Base-by-base conservation (phyloP, 2,888 invertebrate genomes). In the Hypomecis punctinalis region DNA sequence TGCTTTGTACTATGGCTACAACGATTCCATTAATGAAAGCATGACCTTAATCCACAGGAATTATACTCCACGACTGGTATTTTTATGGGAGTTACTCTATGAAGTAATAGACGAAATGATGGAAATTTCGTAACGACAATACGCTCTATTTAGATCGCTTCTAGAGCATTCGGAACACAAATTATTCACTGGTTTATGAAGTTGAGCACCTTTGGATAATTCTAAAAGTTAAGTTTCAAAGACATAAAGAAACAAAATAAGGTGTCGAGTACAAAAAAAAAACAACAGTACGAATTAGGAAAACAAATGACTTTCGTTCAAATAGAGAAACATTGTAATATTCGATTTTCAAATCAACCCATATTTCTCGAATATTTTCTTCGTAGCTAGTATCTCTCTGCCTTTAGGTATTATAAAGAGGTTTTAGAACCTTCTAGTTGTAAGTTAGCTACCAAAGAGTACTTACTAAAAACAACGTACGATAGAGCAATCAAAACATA, bases 21-120 rank as follows among this genome's bases (percentile, higher is more conserved):
- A 70, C 67, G 63, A 68, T 66, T 63, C 52, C 71, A 72, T 73
- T 71, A 73, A 71, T 68, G 64, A 71, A 73, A 67, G 69, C 63
- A 71, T 71, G 73, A 71, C 71, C 73, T 66, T 64, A 70, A 69
- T 69, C 37, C 65, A 45, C 33, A 43, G 53, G 43, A 61, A 57
- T 57, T 61, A 11, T 23, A 9, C 42, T 60, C 59, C 56, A 36
- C 13, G 43, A 48, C 42, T 63, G 9, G 52, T 40, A 48, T 57
- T 64, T 49, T 64, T 46, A 60, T 53, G 43, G 42, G 7, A 57
- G 36, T 13, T 40, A 11, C 45, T 49, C n/a, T 11, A 46, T 35
- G 5, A 6, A 45, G 55, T 46, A 43, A 23, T 36, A 10, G 5
- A 2, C 39, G 56, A 40, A 40, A 42, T 52, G 4, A 42, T 23